Conservation (phyloP, 2,888 invertebrate species). For the Sarcophaga subvicina region DNA sequence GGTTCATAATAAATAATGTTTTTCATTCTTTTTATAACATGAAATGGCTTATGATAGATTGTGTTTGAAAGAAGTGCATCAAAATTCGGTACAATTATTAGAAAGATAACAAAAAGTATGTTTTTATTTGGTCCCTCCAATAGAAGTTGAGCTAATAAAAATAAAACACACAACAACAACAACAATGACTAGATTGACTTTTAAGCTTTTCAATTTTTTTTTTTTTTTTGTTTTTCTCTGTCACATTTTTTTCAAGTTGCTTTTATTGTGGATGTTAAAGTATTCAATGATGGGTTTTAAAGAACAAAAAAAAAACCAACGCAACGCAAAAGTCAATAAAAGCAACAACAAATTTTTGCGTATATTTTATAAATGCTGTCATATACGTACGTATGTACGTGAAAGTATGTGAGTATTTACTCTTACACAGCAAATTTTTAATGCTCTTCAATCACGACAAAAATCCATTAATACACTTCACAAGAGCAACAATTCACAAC, state of each 20-base stretch:
- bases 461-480: conserved; percentile 74
- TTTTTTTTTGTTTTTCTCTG: conserved; percentile 1
- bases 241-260: conserved; percentile 25
- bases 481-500: conserved; percentile 40
- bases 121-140: background rate
- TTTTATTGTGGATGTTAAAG: conserved; percentile 41
- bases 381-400: conserved; percentile 4
- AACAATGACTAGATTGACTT: conserved; percentile 48
- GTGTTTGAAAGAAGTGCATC: no score
- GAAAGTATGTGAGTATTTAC: conserved; percentile 13
- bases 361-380: conserved; percentile 10
- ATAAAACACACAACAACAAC: conserved; percentile 35
- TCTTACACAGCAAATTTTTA: conserved; percentile 59
- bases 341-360: conserved; percentile 49
- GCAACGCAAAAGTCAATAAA: conserved; percentile 11
- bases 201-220: conserved; percentile 37
- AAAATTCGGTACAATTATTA: no score
- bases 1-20: no score
- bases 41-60: no score
- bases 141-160: no score
- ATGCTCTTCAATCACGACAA: conserved; percentile 70
- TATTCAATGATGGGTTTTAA: conserved; percentile 25
- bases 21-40: no score
- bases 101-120: no score
- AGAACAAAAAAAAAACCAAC: conserved; percentile 21